Percentiles rank a stretch among this genome's conserved stretches.
Conservation (phyloP, 2,888 invertebrate genomes). For the Crocallis elinguaria region DNA sequence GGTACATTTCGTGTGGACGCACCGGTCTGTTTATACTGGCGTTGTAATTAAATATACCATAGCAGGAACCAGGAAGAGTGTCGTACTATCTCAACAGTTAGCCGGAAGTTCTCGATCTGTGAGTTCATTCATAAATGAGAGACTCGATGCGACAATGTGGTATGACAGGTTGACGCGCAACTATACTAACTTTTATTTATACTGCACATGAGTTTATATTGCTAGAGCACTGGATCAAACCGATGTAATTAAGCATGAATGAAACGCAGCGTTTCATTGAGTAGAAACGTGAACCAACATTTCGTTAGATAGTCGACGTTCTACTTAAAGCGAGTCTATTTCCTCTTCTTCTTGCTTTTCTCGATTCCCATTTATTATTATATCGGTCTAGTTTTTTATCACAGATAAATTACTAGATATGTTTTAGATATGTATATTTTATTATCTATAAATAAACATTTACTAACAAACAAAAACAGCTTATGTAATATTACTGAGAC, state of each 20-base stretch:
- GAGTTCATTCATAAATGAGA: constrained; percentile 83
- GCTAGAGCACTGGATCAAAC: constrained; percentile 43
- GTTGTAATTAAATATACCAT: constrained; percentile 81
- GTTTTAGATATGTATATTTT: too few relatives aligned
- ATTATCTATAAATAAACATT: too few relatives aligned
- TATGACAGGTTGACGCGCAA: constrained; percentile 66
- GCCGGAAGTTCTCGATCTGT: constrained; percentile 84
- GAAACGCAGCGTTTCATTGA: constrained; percentile 79
- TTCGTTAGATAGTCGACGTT: constrained; percentile 56
- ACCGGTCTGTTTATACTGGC: constrained; percentile 72
- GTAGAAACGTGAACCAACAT: constrained; percentile 77
- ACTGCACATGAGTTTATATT: constrained; percentile 56
- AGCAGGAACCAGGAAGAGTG: constrained; percentile 85
- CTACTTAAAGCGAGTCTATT: constrained; percentile 25
- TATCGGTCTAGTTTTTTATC: too few relatives aligned
- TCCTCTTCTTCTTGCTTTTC: constrained; percentile 24
- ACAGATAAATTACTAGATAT: too few relatives aligned
- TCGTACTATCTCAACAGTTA: constrained; percentile 85
- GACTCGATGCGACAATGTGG: constrained; percentile 72
- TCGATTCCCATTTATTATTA: constrained; percentile 12
- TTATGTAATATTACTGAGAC: too few relatives aligned
- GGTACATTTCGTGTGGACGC: constrained; percentile 32
- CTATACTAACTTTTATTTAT: constrained; percentile 64
- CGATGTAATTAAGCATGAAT: constrained; percentile 78
- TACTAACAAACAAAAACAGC: too few relatives aligned